Evolutionary conservation across 2,113 vertebrate species (phyloP), one percentile per base, ranked within the genome.

Genomic region (Equus przewalskii): DNA sequence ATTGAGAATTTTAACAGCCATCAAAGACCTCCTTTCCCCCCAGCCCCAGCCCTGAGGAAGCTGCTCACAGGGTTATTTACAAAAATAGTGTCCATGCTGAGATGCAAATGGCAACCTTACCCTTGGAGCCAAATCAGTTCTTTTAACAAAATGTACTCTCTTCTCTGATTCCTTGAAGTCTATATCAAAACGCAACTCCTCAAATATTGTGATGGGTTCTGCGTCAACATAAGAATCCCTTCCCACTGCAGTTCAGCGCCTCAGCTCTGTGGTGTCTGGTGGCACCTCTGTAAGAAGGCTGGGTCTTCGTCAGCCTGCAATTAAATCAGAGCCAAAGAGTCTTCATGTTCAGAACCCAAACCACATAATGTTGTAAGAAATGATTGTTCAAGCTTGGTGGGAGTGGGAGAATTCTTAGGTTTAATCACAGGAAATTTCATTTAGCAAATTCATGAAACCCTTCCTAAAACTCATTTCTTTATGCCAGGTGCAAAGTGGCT

Each of bases 401-500:
- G 89, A 90, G 92, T 15, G 36, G 91, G 97, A 96, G 94, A 96
- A 96, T 93, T 90, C 97, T 79, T 69, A 97, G 49, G 49, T 97
- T 98, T 97, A 81, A 97, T 97, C 51, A 24, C 58, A 96, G 93
- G 96, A 98, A 96, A 97, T 95, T 98, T 98, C 97, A 96, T 98
- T 85, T 70, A 21, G 64, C 0, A 30, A 76, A 88, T 86, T 97
- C 96, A 96, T 97, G 92, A 60, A 65, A 60, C 90, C 94, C 94
- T 60, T 89, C 82, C 60, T 60, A 24, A 94, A 86, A 75, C 70
- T 92, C 76, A 97, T 90, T 97, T 98, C 78, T 96, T 87, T 94
- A 73, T 76, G 81, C 97, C 98, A 98, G 97, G 97, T 98, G 98
- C 97, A 97, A 96, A 98, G 96, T 93, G 98, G 97, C 82, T 98